Base-by-base conservation (phyloP, 2,797 vertebrate genomes). In the Salmo trutta region DNA sequence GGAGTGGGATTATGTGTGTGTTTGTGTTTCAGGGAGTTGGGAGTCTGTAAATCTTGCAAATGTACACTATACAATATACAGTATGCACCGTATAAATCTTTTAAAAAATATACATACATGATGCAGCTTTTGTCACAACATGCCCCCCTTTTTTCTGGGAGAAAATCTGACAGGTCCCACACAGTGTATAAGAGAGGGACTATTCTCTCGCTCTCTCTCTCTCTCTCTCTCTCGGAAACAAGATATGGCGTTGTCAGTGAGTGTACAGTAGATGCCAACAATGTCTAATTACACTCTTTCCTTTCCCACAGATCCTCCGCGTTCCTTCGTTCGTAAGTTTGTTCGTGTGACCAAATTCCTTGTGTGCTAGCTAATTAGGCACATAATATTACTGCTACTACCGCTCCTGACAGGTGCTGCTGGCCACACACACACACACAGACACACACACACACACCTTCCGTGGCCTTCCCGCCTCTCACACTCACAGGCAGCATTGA, bases 341-440 rank as follows among this genome's bases (percentile, higher is more conserved):
- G 93, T 94, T 95, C 93, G 86, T 88, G 93, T 95, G 95, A 95
- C 94, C 93, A 94, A 95, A 95, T 97, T 98, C 96, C 96, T 97
- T 93, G 90, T 96, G 96, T 95, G 97, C 96, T 99, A 99, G 97
- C 96, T 99, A 99, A 98, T 99, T 99, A 98, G 96, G 93, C 93
- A 95, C 93, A 95, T 96, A 96, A 96, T 96, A 96, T 94, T 95
- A 94, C 95, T 94, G 95, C 95, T 95, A 96, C 94, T 95, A 96
- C 95, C 96, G 95, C 96, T 96, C 96, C 97, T 96, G 98, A 98
- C 98, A 99, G 97, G 97, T 98, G 97, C 97, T 95, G 96, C 95
- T 95, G 96, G 59, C 59, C 59, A 62, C 17, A 24, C 59, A 54
- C 16, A 17, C 14, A 15, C 53, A 54, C 53, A 5, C 59, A 54